Evolutionary conservation across 2,113 vertebrate genomes (phyloP).

Genomic region (Perca schrenkii): DNA sequence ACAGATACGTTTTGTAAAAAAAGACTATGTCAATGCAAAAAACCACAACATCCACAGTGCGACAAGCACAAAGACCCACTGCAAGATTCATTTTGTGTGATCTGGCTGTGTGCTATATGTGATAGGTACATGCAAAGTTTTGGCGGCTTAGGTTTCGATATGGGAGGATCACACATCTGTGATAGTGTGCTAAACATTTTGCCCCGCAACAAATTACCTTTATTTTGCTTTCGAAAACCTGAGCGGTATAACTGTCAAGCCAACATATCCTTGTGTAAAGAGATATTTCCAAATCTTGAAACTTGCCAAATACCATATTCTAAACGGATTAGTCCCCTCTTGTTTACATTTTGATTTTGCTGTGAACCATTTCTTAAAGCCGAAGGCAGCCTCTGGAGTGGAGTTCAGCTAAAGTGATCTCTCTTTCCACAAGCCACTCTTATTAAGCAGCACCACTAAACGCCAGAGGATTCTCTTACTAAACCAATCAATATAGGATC

Average conservation of each 20-base stretch:
- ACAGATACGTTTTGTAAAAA: slow-evolving; percentile 35
- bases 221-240: not conserved
- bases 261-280: not conserved
- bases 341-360: slow-evolving; percentile 61
- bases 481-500: slow-evolving; percentile 80
- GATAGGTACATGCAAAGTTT: not conserved
- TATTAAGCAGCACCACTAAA: slow-evolving; percentile 81
- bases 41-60: slow-evolving; percentile 56
- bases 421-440: slow-evolving; percentile 72
- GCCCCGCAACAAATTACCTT: slow-evolving; percentile 1
- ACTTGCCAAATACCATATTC: slow-evolving; percentile 7
- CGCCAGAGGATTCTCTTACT: slow-evolving; percentile 81
- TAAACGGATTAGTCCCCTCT: slow-evolving; percentile 23
- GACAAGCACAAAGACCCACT: slow-evolving; percentile 23
- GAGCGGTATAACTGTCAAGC: not conserved
- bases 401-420: slow-evolving; percentile 72
- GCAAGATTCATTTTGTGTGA: slow-evolving; percentile 41
- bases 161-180: slow-evolving; percentile 21
- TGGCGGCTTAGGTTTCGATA: not conserved
- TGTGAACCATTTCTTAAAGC: slow-evolving; percentile 53
- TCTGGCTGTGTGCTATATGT: slow-evolving; percentile 16
- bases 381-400: slow-evolving; percentile 60
- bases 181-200: slow-evolving; percentile 4
- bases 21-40: slow-evolving; percentile 35
- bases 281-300: slow-evolving; percentile 20